Evolutionary conservation across 2,797 vertebrate species (phyloP).

Genomic region (Myotis vivesi): DNA sequence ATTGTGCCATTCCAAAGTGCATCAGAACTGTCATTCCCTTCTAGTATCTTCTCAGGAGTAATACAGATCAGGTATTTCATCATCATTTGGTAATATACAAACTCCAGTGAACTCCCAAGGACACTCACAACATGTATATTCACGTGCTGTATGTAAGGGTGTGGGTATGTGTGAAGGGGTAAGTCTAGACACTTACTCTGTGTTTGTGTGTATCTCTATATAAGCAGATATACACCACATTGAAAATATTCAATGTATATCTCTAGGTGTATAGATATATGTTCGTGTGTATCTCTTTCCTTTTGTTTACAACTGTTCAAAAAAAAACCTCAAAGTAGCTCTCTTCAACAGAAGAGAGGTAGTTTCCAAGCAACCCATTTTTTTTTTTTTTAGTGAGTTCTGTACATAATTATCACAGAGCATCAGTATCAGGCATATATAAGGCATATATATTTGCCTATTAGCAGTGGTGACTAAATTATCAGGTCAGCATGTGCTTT

Average conservation of each 20-base stretch:
- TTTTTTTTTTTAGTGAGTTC: slow-evolving; percentile 73
- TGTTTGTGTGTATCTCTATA: slow-evolving; percentile 68
- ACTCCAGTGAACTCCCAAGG: slow-evolving; percentile 84
- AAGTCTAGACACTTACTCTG: slow-evolving; percentile 66
- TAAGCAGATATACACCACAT: slow-evolving; percentile 59
- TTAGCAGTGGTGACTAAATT: slow-evolving; percentile 61
- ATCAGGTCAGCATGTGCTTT: slow-evolving; percentile 61
- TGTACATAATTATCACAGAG: slow-evolving; percentile 78
- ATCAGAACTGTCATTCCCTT: slow-evolving; percentile 91
- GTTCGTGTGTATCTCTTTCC: slow-evolving; percentile 72
- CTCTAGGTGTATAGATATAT: slow-evolving; percentile 57
- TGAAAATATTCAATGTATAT: slow-evolving; percentile 56
- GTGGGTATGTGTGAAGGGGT: slow-evolving; percentile 73
- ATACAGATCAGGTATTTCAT: slow-evolving; percentile 87
- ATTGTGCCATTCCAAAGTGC: slow-evolving; percentile 91
- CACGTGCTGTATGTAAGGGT: slow-evolving; percentile 83
- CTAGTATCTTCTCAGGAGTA: slow-evolving; percentile 91
- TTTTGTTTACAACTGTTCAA: slow-evolving; percentile 89
- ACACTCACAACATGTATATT: slow-evolving; percentile 81
- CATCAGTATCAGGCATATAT: slow-evolving; percentile 66
- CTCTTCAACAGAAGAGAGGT: slow-evolving; percentile 81
- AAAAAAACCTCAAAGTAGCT: slow-evolving; percentile 84
- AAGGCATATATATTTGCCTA: slow-evolving; percentile 64
- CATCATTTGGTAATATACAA: slow-evolving; percentile 85
- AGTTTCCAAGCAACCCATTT: slow-evolving; percentile 84